These are phyloP conservation scores for Thumatha senex DNA, from an alignment of 2,888 invertebrate genomes.

Conservation along the genomic window DNA sequence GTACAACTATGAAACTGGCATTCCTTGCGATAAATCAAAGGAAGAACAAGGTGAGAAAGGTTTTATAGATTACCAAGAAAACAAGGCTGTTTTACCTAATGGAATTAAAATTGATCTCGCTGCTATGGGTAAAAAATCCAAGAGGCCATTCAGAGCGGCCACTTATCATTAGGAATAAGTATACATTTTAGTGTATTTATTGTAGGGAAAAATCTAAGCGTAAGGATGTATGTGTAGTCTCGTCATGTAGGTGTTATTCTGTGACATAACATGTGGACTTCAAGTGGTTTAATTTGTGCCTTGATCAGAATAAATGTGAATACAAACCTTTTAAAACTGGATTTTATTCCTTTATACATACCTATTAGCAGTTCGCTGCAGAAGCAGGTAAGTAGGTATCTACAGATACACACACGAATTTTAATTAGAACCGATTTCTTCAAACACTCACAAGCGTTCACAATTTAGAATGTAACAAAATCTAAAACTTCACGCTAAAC, in stretches of 20 bases:
- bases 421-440: too few relatives aligned
- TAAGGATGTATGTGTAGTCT: constrained; percentile 64
- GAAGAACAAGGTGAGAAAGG: constrained; percentile 83
- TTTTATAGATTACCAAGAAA: constrained; percentile 89
- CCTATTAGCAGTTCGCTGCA: too few relatives aligned
- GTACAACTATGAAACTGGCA: constrained; percentile 92
- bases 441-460: too few relatives aligned
- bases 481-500: too few relatives aligned
- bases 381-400: too few relatives aligned
- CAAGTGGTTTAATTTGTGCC: constrained; percentile 46
- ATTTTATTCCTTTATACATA: background rate
- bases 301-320: constrained; percentile 49
- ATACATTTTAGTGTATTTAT: constrained; percentile 57
- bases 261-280: constrained; percentile 45
- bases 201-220: constrained; percentile 63
- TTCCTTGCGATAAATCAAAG: constrained; percentile 85
- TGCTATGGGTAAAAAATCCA: constrained; percentile 88
- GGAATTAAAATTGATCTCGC: constrained; percentile 88
- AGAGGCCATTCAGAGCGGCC: constrained; percentile 85
- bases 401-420: too few relatives aligned
- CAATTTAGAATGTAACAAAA: too few relatives aligned
- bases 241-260: constrained; percentile 55
- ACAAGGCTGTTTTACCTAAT: constrained; percentile 88
- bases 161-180: constrained; percentile 71
- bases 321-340: constrained; percentile 12